Conservation (phyloP, 2,888 invertebrate species). For the Sinodicranocentrus sp. region DNA sequence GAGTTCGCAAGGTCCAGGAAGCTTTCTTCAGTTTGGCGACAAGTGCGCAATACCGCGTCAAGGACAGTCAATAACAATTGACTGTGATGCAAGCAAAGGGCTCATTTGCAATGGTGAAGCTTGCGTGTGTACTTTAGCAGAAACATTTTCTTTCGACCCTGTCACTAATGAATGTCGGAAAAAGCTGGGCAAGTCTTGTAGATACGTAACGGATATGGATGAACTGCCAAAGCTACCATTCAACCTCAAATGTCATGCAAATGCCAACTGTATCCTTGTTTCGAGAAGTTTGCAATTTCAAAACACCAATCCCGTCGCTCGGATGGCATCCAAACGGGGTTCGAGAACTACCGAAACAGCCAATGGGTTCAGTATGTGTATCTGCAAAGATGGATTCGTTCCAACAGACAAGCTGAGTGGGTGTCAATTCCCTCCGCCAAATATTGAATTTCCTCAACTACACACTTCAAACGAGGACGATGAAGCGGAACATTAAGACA, state of each 20-base stretch:
- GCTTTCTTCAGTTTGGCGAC: slow-evolving; percentile 57
- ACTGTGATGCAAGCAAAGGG: slow-evolving; percentile 65
- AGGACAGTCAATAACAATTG: slow-evolving; percentile 32
- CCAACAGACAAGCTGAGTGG: slow-evolving; percentile 42
- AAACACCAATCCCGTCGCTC: no score
- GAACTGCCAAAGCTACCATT: slow-evolving; percentile 51
- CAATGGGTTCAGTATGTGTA: slow-evolving; percentile 59
- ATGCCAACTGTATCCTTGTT: slow-evolving; percentile 46
- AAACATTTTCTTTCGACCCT: slow-evolving; percentile 58
- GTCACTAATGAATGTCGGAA: slow-evolving; percentile 66
- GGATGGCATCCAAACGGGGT: no score
- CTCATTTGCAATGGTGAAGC: slow-evolving; percentile 61
- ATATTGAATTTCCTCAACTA: not conserved
- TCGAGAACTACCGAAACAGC: no score
- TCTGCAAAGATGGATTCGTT: slow-evolving; percentile 49
- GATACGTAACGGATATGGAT: slow-evolving; percentile 1
- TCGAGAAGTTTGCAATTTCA: not conserved
- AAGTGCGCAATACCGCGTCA: slow-evolving; percentile 55
- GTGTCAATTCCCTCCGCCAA: slow-evolving; percentile 40
- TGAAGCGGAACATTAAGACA: not conserved
- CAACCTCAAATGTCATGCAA: slow-evolving; percentile 67
- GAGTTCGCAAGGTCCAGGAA: not conserved
- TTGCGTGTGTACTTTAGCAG: slow-evolving; percentile 56
- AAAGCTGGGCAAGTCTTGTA: slow-evolving; percentile 64
- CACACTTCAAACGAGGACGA: not conserved